Evolutionary conservation across 2,113 vertebrate species (phyloP).

Genomic region (Triplophysa rosa): DNA sequence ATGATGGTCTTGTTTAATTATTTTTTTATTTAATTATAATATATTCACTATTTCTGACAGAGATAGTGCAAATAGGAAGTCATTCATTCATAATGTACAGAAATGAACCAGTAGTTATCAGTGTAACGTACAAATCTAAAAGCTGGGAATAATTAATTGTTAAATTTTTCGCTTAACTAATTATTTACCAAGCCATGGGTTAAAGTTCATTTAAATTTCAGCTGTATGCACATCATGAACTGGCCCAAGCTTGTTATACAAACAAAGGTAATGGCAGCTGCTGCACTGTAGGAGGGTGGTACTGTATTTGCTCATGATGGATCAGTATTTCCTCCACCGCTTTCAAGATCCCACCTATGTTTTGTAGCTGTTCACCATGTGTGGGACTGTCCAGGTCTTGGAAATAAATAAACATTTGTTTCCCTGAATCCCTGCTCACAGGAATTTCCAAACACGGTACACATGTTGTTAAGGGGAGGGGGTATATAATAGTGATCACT

Average conservation of each 20-base stretch:
- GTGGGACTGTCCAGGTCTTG: background rate
- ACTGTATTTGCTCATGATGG: background rate
- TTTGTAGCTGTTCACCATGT: background rate
- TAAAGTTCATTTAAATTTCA: background rate
- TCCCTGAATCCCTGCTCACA: background rate
- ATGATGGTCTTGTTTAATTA: no score
- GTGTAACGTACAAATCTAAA: background rate
- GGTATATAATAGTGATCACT: background rate
- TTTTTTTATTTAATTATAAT: no score
- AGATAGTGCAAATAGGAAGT: no score
- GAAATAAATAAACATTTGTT: constrained; percentile 1
- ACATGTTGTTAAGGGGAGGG: background rate
- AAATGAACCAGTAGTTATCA: no score
- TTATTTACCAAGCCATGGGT: background rate
- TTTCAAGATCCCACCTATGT: background rate
- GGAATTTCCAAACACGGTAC: background rate
- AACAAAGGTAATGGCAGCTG: background rate
- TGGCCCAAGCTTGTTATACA: background rate
- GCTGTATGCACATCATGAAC: background rate
- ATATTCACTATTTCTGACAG: no score
- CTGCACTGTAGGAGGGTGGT: background rate
- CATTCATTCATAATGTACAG: no score
- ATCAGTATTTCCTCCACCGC: background rate
- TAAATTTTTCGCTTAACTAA: background rate
- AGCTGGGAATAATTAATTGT: background rate